Evolutionary conservation across 2,888 invertebrate genomes (phyloP).

Genomic region (Epistrophe grossulariae): DNA sequence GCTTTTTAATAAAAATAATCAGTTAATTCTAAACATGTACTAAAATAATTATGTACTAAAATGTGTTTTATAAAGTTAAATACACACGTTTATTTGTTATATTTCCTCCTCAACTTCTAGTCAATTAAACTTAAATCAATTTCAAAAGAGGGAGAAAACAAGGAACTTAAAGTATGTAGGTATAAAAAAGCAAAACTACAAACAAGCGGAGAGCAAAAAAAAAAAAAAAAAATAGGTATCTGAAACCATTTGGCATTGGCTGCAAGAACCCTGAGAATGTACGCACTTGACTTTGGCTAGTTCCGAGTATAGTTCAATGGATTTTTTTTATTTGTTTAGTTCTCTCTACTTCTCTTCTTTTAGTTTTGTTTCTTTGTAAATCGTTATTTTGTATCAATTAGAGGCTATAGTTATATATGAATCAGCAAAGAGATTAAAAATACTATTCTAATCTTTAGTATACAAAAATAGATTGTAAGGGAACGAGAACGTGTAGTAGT

Average conservation of each 20-base stretch:
- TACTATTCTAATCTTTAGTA: constrained; percentile 67
- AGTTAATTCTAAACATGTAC: constrained; percentile 19
- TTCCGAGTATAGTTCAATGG: constrained; percentile 74
- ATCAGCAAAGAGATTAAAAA: constrained; percentile 48
- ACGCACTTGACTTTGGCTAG: constrained; percentile 77
- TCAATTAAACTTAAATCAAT: constrained; percentile 52
- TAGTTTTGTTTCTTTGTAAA: constrained; percentile 26
- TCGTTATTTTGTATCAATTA: constrained; percentile 59
- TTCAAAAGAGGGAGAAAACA: constrained; percentile 25
- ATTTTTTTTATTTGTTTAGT: constrained; percentile 15
- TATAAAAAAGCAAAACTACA: constrained; percentile 27
- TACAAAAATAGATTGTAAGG: constrained; percentile 48
- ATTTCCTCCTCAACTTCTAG: constrained; percentile 11
- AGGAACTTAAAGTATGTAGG: constrained; percentile 25
- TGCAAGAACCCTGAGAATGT: constrained; percentile 76
- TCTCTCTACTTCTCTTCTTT: constrained; percentile 13
- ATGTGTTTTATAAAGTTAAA: background rate
- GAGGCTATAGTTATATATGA: constrained; percentile 13
- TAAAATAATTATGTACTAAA: constrained; percentile 54
- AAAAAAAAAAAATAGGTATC: too few relatives aligned
- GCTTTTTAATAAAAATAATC: constrained; percentile 15
- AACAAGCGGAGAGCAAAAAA: constrained; percentile 22
- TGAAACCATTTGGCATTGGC: constrained; percentile 71
- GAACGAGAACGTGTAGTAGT: background rate
- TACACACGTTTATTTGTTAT: background rate